phyloP scores from a whole-genome alignment of 2,888 invertebrate species.

The Mythimna pallens region DNA sequence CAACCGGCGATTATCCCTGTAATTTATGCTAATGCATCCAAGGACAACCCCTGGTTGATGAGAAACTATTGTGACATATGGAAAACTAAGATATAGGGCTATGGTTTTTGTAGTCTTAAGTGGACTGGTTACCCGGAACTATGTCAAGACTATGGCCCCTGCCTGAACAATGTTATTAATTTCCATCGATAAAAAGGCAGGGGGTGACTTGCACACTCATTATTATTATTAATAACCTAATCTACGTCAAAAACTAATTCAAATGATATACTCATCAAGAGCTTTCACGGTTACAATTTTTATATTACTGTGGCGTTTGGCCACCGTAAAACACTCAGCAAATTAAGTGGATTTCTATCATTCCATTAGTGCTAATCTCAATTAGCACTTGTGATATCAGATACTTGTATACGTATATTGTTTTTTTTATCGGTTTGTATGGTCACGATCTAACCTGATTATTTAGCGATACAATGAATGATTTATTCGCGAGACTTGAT shows the following conservation, averaged over 20 bases:
- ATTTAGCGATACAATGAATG: slow-evolving; percentile 5
- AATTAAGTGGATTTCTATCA: slow-evolving; percentile 31
- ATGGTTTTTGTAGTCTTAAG: too few species aligned
- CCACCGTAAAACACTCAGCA: not conserved
- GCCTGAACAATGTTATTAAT: too few species aligned
- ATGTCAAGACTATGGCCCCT: too few species aligned
- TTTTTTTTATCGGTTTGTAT: slow-evolving; percentile 5
- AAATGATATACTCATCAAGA: not conserved
- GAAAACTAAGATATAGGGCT: too few species aligned
- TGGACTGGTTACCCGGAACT: too few species aligned
- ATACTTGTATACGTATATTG: slow-evolving; percentile 7
- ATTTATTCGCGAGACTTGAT: not conserved
- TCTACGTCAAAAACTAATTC: not conserved
- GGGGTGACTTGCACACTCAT: too few species aligned
- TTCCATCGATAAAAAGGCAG: too few species aligned
- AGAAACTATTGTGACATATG: too few species aligned
- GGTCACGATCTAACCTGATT: not conserved
- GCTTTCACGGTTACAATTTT: not conserved
- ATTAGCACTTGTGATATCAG: slow-evolving; percentile 26
- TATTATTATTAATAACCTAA: too few species aligned
- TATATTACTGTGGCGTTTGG: not conserved
- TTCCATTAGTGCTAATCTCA: slow-evolving; percentile 26
- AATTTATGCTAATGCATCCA: too few species aligned
- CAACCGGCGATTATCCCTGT: too few species aligned
- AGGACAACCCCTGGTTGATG: too few species aligned